phyloP scores from a whole-genome alignment of 2,888 invertebrate species.

The Philonicus albiceps region DNA sequence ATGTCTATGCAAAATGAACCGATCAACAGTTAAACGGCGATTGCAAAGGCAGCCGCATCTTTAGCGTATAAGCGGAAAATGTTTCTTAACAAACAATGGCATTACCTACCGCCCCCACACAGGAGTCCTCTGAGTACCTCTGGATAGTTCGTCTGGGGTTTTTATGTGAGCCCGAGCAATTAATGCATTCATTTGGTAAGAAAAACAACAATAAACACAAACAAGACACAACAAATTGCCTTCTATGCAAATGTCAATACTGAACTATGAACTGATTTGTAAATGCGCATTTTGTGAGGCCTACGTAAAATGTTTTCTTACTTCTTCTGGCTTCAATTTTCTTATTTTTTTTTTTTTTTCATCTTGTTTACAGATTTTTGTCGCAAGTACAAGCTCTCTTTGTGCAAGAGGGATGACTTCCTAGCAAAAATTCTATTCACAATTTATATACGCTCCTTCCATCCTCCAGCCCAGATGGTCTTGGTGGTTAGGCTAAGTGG shows the following conservation, averaged over 20 bases:
- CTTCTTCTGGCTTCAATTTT: neutral
- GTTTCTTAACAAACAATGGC: conserved; percentile 34
- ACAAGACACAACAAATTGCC: conserved; percentile 40
- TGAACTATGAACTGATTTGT: conserved; percentile 48
- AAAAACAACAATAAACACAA: conserved; percentile 15
- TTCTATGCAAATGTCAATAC: conserved; percentile 43
- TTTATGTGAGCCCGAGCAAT: conserved; percentile 30
- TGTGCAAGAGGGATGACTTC: conserved; percentile 29
- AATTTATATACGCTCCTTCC: conserved; percentile 16
- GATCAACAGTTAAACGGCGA: conserved; percentile 31
- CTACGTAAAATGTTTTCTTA: conserved; percentile 30
- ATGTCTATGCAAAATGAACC: conserved; percentile 37
- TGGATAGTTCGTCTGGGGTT: neutral
- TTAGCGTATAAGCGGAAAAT: conserved; percentile 12
- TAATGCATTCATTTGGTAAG: conserved; percentile 36
- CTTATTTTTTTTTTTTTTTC: neutral
- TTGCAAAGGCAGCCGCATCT: conserved; percentile 36
- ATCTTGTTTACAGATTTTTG: neutral
- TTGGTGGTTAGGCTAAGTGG: conserved; percentile 22
- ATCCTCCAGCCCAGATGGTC: neutral
- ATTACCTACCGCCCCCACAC: conserved; percentile 31
- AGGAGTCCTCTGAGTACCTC: conserved; percentile 21
- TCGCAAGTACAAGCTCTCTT: neutral
- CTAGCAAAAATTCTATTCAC: conserved; percentile 27
- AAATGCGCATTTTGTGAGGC: conserved; percentile 41